Evolutionary conservation across 2,797 vertebrate genomes (phyloP), one percentile per base, ranked within the genome.

Genomic region (Anableps anableps): DNA sequence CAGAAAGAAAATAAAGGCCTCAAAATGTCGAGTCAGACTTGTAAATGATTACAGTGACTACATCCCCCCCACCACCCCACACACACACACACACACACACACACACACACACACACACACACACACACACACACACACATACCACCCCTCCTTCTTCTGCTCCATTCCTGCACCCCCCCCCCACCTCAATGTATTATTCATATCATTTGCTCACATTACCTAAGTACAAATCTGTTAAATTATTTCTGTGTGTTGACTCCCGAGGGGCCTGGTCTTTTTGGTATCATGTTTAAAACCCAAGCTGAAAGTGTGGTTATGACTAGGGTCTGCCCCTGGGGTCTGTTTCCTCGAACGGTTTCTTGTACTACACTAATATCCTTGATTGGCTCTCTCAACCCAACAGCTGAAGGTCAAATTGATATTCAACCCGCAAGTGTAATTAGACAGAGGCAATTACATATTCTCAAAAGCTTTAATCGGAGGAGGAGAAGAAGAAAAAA

Each of bases 321-420:
- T 94, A 93, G 91, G 74, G 91, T 86, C 95, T 96, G 91, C 91
- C 96, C 96, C 96, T 94, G 93, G 96, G 96, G 96, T 96, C 95
- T 95, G 94, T 94, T 71, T 96, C 95, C 95, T 97, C 94, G 89
- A 71, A 95, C 88, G 92, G 90, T 96, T 92, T 95, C 95, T 96
- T 94, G 93, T 95, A 94, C 93, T 96, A 94, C 95, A 95, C 95
- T 97, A 96, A 96, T 96, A 97, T 96, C 93, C 94, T 92, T 97
- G 96, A 97, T 97, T 97, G 97, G 96, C 95, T 95, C 95, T 95
- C 95, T 97, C 95, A 95, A 95, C 94, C 96, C 95, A 96, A 96
- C 95, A 95, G 95, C 96, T 97, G 96, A 97, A 97, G 96, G 96
- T 96, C 96, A 97, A 98, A 97, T 96, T 97, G 93, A 96, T 97